These are phyloP conservation scores for Sparus aurata DNA, from an alignment of 2,797 vertebrate species.

Conservation along the genomic window DNA sequence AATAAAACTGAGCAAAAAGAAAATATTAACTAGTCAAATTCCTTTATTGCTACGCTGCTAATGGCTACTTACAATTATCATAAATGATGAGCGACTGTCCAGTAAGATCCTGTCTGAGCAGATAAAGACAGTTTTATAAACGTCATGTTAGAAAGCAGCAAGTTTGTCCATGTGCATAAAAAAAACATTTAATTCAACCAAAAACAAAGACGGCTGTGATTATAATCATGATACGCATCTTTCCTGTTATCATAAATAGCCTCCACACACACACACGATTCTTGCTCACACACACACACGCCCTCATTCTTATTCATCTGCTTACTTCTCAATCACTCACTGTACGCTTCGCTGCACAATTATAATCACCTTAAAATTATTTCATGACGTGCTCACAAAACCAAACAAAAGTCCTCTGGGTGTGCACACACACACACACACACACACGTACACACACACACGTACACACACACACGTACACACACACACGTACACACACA, in stretches of 20 bases:
- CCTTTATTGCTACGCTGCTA: neutral
- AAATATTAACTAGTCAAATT: neutral
- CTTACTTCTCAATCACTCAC: slow-evolving; percentile 79
- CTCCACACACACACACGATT: slow-evolving; percentile 50
- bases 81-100: slow-evolving; percentile 21
- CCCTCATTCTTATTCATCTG: slow-evolving; percentile 77
- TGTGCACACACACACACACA: neutral
- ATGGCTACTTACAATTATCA: slow-evolving; percentile 17
- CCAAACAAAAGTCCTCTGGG: slow-evolving; percentile 58
- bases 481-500: slow-evolving; percentile 3
- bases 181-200: slow-evolving; percentile 20
- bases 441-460: neutral
- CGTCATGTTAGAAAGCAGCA: neutral
- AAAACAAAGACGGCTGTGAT: slow-evolving; percentile 49
- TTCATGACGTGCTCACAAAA: slow-evolving; percentile 71
- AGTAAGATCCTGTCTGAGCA: no score
- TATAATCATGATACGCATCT: slow-evolving; percentile 64
- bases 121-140: neutral
- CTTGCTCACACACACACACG: slow-evolving; percentile 17
- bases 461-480: slow-evolving; percentile 3
- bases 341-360: slow-evolving; percentile 76
- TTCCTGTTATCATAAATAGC: slow-evolving; percentile 61
- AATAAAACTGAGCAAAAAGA: neutral
- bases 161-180: neutral
- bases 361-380: slow-evolving; percentile 84